phyloP scores from a whole-genome alignment of 2,888 invertebrate species.

The Drosophila mulleri region DNA sequence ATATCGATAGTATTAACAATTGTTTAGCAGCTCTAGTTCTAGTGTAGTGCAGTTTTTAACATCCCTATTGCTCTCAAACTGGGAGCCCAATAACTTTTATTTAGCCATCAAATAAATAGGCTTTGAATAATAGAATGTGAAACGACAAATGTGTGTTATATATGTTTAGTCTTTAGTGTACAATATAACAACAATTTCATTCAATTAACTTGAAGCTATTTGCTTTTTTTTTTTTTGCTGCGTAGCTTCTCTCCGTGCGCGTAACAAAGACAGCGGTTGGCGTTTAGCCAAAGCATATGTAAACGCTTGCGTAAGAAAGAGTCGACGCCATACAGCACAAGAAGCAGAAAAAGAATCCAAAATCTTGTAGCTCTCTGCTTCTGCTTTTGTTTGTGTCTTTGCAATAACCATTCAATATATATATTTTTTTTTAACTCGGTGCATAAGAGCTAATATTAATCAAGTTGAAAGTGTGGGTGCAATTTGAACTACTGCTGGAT shows the following conservation, averaged over 20 bases:
- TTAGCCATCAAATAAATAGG: conserved; percentile 36
- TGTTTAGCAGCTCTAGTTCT: conserved; percentile 37
- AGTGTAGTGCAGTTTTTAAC: conserved; percentile 51
- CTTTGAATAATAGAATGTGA: conserved; percentile 49
- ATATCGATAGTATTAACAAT: conserved; percentile 33
- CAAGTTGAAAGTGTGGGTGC: conserved; percentile 22
- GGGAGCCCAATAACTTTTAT: conserved; percentile 45
- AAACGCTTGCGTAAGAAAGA: conserved; percentile 53
- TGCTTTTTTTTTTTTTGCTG: conserved; percentile 45
- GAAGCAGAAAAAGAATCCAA: conserved; percentile 74
- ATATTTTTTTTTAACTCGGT: conserved; percentile 46
- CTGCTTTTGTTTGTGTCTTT: conserved; percentile 78
- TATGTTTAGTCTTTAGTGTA: conserved; percentile 41
- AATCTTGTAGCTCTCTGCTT: conserved; percentile 74
- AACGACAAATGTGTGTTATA: conserved; percentile 26
- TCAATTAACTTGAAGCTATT: conserved; percentile 61
- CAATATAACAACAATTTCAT: conserved; percentile 59
- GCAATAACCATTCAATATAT: conserved; percentile 73
- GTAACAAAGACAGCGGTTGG: conserved; percentile 63
- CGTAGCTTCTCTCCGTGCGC: conserved; percentile 59
- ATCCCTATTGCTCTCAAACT: conserved; percentile 55
- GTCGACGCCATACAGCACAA: conserved; percentile 49
- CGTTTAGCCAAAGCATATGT: conserved; percentile 56
- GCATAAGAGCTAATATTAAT: conserved; percentile 32
- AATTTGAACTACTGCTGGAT: conserved; percentile 13